Conservation (phyloP, 2,888 invertebrate species). For the Prostheceraeus crozeri region DNA sequence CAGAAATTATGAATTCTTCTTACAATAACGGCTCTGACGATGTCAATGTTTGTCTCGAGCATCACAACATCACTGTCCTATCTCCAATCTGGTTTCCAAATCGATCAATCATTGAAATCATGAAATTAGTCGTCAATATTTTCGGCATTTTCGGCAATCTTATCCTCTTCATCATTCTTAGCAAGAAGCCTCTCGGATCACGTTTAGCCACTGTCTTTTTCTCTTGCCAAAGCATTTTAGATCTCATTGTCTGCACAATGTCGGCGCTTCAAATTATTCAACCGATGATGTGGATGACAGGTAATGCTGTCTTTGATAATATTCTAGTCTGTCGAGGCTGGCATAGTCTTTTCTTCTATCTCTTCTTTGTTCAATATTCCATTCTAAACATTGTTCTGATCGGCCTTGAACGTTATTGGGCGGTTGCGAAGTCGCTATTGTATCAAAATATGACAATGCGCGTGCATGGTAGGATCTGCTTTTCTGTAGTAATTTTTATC, state of each 20-base stretch:
- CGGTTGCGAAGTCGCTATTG: conserved; percentile 20
- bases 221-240: conserved; percentile 1
- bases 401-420: conserved; percentile 32
- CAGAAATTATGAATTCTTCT: too few relatives aligned
- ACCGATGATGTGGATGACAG: conserved; percentile 23
- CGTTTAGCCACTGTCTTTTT: conserved; percentile 26
- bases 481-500: neutral
- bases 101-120: neutral
- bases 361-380: conserved; percentile 30
- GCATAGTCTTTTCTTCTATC: conserved; percentile 31
- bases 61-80: neutral
- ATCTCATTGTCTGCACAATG: conserved; percentile 13
- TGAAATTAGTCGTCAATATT: conserved; percentile 18
- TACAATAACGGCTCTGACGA: too few relatives aligned
- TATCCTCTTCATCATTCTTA: neutral
- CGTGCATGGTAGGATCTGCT: neutral
- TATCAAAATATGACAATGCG: conserved; percentile 1
- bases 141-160: conserved; percentile 23
- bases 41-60: neutral
- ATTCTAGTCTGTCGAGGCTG: conserved; percentile 27
- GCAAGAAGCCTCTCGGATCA: neutral
- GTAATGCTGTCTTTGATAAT: neutral
- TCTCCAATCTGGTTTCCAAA: neutral
- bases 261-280: conserved; percentile 27
- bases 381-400: conserved; percentile 31